Base-by-base conservation (phyloP, 2,888 invertebrate species). In the Crematogaster levior region DNA sequence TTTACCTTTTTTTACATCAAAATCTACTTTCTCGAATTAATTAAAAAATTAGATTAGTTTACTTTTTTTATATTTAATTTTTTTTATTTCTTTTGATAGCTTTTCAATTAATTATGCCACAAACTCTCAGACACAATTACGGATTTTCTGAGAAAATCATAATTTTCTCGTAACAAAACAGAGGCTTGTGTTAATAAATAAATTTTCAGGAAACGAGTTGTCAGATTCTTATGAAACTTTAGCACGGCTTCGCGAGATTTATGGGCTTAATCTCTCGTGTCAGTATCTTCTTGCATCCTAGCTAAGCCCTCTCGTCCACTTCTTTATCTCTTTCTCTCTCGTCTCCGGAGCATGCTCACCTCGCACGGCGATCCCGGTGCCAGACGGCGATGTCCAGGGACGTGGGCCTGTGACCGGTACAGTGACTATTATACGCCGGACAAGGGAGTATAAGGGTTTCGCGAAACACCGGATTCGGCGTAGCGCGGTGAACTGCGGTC, bases 291-390 rank as follows among this genome's bases (percentile, higher is more conserved):
- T 27, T 43, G n/a, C 46, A 46, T 4, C 30, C 27, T 18, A 40
- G 70, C 6, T 27, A 61, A 61, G 1, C 34, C 51, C 3, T 27
- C 6, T 34, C 48, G 18, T 12, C 10, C 46, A 21, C 6, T 60
- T 6, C 58, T n/a, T 73, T 40, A 5, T 56, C 43, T n/a, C 21
- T 70, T 37, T 40, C 1, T 30, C 10, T 15, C 68, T 9, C 12
- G 3, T 63, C 12, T 63, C 21, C n/a, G 61, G 81, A 80, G 84
- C 81, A 85, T 94, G 94, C 95, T 96, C 95, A 98, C 98, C 97
- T 97, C 94, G 97, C 96, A 89, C 96, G 96, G 90, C 97, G 96
- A 95, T 98, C 97, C 88, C 98, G 95, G 94, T 98, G 98, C 98
- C 98, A 98, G 63, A 98, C 97, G 61, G 98, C 97, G 90, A 98